phyloP scores from a whole-genome alignment of 2,797 vertebrate species.

The Darevskia mixta region DNA sequence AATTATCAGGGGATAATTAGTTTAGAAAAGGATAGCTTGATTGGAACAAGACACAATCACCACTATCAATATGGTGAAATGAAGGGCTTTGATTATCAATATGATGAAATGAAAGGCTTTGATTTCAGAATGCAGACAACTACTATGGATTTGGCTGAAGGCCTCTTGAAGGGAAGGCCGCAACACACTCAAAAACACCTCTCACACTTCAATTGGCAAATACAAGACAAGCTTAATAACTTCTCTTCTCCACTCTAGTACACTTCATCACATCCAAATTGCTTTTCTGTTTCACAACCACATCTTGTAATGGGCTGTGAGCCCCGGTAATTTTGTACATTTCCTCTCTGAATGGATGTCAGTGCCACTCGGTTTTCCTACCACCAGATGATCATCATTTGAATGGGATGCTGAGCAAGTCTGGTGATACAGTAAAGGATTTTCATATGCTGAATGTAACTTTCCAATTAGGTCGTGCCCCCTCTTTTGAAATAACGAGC shows the following conservation, averaged over 20 bases:
- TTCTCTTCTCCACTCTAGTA: constrained; percentile 29
- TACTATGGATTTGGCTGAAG: constrained; percentile 44
- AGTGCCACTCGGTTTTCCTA: constrained; percentile 16
- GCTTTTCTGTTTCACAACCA: constrained; percentile 50
- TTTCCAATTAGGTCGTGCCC: neutral
- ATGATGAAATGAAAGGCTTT: constrained; percentile 47
- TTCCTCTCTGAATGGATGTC: constrained; percentile 60
- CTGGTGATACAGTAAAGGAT: constrained; percentile 40
- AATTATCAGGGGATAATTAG: constrained; percentile 7
- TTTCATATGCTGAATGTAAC: constrained; percentile 22
- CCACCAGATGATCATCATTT: constrained; percentile 23
- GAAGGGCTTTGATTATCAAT: neutral
- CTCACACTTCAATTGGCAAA: constrained; percentile 59
- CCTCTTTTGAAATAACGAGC: constrained; percentile 6
- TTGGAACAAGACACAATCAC: constrained; percentile 27
- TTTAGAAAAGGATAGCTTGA: constrained; percentile 33
- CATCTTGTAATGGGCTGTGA: constrained; percentile 30
- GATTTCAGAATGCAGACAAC: constrained; percentile 42
- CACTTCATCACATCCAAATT: constrained; percentile 64
- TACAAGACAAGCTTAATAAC: constrained; percentile 56
- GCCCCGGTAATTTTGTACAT: constrained; percentile 52
- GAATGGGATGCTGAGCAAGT: constrained; percentile 43
- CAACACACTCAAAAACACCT: constrained; percentile 31
- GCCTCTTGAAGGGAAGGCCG: constrained; percentile 55
- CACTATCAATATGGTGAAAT: neutral